Evolutionary conservation across 2,797 vertebrate genomes (phyloP).

Genomic region (Limnodromus scolopaceus): DNA sequence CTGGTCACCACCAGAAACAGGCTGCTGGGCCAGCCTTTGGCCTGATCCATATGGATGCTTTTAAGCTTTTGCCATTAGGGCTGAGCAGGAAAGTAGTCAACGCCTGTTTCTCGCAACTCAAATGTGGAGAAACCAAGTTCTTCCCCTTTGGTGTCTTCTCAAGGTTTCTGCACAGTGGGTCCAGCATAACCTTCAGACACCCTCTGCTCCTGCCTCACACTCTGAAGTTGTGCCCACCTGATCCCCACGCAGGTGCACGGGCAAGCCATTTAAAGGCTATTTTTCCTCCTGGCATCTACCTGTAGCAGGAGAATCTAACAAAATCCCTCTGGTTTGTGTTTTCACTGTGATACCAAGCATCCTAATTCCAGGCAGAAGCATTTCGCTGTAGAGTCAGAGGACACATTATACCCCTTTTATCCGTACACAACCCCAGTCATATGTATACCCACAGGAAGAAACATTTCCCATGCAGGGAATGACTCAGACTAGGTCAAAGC

Average conservation of each 20-base stretch:
- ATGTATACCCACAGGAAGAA: slow-evolving; percentile 42
- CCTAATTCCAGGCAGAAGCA: neutral
- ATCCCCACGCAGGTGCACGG: accelerated
- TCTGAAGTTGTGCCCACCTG: neutral
- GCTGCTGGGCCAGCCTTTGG: neutral
- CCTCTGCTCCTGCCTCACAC: neutral
- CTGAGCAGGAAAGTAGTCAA: neutral
- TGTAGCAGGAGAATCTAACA: neutral
- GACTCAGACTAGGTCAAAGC: slow-evolving; percentile 58
- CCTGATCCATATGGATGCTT: neutral
- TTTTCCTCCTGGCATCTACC: neutral
- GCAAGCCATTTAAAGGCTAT: neutral
- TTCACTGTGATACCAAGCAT: neutral
- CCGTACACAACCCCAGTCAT: slow-evolving; percentile 38
- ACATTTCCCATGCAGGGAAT: neutral
- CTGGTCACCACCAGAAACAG: neutral
- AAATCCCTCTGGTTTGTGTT: neutral
- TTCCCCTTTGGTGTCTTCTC: neutral
- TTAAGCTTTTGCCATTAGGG: neutral
- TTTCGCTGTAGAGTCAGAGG: neutral
- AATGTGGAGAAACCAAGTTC: neutral
- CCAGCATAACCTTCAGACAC: neutral
- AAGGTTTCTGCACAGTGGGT: neutral
- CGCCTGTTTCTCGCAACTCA: neutral
- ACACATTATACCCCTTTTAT: slow-evolving; percentile 1